Conservation (phyloP, 2,888 invertebrate genomes). For the Drepana falcataria region DNA sequence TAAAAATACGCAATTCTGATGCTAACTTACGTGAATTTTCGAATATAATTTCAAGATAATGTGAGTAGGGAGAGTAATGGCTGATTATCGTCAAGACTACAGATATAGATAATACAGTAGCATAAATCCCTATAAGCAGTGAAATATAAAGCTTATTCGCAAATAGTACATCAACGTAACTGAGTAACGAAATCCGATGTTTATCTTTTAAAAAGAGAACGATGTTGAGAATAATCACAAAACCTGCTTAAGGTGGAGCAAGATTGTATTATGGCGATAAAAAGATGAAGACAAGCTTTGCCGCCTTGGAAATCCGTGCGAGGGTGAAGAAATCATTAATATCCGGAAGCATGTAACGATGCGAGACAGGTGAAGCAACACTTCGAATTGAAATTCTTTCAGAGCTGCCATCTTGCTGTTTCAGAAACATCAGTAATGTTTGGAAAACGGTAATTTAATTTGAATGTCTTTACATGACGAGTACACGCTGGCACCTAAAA, state of each 20-base stretch:
- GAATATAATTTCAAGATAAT: no score
- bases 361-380: constrained; percentile 49
- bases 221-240: constrained; percentile 4
- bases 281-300: background rate
- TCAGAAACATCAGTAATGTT: constrained; percentile 41
- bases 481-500: no score
- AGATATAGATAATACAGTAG: no score
- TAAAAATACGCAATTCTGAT: no score
- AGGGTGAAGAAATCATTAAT: constrained; percentile 52
- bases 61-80: no score
- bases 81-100: no score
- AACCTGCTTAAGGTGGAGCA: constrained; percentile 7
- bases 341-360: constrained; percentile 45
- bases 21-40: no score
- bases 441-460: no score
- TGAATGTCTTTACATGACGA: no score
- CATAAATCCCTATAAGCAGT: background rate
- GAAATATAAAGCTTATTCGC: background rate
- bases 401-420: constrained; percentile 53
- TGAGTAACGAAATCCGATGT: background rate
- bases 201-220: background rate
- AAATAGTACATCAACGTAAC: background rate
- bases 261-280: background rate
- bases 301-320: constrained; percentile 10
- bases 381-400: constrained; percentile 64